Conservation (phyloP, 2,888 invertebrate genomes). For the Orchesella flavescens region DNA sequence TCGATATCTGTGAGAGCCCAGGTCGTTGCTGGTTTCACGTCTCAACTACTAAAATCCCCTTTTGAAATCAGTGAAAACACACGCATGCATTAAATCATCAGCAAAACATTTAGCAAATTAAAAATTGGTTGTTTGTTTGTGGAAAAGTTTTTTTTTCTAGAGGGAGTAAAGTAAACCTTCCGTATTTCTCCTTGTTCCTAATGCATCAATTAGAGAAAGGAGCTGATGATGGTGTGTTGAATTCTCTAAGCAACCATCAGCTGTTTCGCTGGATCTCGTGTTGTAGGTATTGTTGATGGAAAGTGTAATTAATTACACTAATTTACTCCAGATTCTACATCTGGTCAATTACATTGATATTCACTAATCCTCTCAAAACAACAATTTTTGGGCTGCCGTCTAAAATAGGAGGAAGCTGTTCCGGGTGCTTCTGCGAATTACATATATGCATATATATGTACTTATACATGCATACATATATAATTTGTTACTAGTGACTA, state of each 20-base stretch:
- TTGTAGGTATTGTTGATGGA: conserved; percentile 58
- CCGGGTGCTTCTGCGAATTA: conserved; percentile 40
- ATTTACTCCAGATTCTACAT: conserved; percentile 25
- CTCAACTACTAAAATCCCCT: conserved; percentile 31
- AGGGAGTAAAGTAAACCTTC: not conserved
- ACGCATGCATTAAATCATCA: conserved; percentile 41
- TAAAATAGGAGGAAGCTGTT: conserved; percentile 20
- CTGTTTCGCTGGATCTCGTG: conserved; percentile 56
- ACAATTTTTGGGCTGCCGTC: not conserved
- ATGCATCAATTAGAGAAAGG: conserved; percentile 7
- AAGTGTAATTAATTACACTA: conserved; percentile 58
- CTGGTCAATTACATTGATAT: conserved; percentile 35
- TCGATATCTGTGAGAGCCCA: conserved; percentile 33
- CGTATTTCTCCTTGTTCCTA: conserved; percentile 21
- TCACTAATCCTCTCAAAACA: conserved; percentile 1
- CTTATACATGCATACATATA: too few species aligned
- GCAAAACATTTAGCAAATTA: conserved; percentile 10
- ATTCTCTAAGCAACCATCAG: conserved; percentile 54
- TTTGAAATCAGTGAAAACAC: conserved; percentile 44
- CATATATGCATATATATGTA: not conserved
- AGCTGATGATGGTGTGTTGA: conserved; percentile 27
- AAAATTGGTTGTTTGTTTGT: conserved; percentile 10
- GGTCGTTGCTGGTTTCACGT: conserved; percentile 51
- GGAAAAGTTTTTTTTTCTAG: conserved; percentile 4
- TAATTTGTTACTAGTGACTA: too few species aligned